Percentiles rank a stretch among this genome's conserved stretches.
Conservation (phyloP, 1,140 invertebrate genomes). For the Lamellibrachia luymesi region DNA sequence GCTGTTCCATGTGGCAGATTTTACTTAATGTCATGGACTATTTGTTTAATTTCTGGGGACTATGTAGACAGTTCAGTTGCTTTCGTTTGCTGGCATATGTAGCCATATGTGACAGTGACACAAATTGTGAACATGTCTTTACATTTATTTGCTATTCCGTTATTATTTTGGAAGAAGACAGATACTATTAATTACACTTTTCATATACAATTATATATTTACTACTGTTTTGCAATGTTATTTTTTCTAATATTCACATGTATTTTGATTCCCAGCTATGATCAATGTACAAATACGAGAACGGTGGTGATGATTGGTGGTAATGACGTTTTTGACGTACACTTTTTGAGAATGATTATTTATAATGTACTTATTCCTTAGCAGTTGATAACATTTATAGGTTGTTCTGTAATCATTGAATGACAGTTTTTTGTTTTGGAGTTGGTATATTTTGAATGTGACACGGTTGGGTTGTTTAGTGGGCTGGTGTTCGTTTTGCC, state of each 20-base stretch:
- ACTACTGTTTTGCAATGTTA: slow-evolving; percentile 45
- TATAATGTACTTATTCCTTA: slow-evolving; percentile 11
- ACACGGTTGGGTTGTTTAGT: background rate
- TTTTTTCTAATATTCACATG: slow-evolving; percentile 32
- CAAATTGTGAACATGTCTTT: slow-evolving; percentile 18
- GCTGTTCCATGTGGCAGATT: background rate
- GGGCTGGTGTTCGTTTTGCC: background rate
- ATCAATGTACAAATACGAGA: slow-evolving; percentile 4
- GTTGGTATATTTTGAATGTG: slow-evolving; percentile 5
- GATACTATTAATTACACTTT: slow-evolving; percentile 45
- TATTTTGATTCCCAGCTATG: slow-evolving; percentile 10
- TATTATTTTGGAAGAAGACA: slow-evolving; percentile 49
- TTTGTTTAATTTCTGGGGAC: background rate
- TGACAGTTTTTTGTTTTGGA: slow-evolving; percentile 4
- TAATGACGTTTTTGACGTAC: slow-evolving; percentile 18
- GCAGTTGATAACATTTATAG: slow-evolving; percentile 14
- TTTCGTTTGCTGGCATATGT: background rate
- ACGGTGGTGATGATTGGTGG: background rate
- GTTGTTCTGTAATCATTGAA: slow-evolving; percentile 8
- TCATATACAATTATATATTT: slow-evolving; percentile 51
- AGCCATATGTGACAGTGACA: background rate
- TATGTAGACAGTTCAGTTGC: background rate
- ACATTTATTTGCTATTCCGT: slow-evolving; percentile 38
- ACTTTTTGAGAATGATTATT: slow-evolving; percentile 15
- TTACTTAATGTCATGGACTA: slow-evolving; percentile 1